phyloP scores from a whole-genome alignment of 2,797 vertebrate genomes.

The Gallirallus australis region DNA sequence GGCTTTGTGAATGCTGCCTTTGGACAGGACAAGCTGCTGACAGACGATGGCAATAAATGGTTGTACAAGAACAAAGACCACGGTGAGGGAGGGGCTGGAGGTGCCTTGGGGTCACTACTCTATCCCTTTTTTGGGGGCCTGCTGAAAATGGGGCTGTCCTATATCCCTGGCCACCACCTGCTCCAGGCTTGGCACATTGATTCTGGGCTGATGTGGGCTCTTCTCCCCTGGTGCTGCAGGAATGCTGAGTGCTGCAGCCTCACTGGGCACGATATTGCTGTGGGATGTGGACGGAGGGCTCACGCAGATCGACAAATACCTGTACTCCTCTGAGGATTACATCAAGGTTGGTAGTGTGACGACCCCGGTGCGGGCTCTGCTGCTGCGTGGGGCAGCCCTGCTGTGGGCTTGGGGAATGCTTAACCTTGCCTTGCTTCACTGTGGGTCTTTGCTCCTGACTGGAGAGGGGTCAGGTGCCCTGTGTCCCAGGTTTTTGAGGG shows the following conservation, averaged over 20 bases:
- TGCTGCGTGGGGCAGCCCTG: background rate
- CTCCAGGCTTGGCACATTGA: background rate
- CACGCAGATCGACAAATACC: conserved; percentile 98
- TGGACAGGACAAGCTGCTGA: conserved; percentile 97
- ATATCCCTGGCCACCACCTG: background rate
- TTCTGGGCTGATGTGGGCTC: background rate
- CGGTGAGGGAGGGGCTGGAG: conserved; percentile 77
- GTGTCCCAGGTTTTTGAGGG: background rate
- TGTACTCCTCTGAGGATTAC: conserved; percentile 98
- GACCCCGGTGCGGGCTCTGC: fast-evolving
- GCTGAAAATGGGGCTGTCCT: background rate
- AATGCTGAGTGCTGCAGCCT: conserved; percentile 97
- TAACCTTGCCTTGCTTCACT: background rate
- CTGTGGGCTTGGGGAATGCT: background rate
- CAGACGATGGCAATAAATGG: conserved; percentile 99
- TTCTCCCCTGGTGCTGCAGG: conserved; percentile 76
- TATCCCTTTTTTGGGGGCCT: background rate
- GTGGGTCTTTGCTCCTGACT: background rate
- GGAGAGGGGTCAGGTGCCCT: background rate
- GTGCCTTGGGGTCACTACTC: background rate
- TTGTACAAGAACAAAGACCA: conserved; percentile 99
- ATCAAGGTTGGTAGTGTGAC: conserved; percentile 87
- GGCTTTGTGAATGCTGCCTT: conserved; percentile 98
- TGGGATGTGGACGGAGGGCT: conserved; percentile 98
- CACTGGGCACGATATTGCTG: conserved; percentile 94